phyloP scores from a whole-genome alignment of 2,888 invertebrate genomes.

The Caenorhabditis sinica region DNA sequence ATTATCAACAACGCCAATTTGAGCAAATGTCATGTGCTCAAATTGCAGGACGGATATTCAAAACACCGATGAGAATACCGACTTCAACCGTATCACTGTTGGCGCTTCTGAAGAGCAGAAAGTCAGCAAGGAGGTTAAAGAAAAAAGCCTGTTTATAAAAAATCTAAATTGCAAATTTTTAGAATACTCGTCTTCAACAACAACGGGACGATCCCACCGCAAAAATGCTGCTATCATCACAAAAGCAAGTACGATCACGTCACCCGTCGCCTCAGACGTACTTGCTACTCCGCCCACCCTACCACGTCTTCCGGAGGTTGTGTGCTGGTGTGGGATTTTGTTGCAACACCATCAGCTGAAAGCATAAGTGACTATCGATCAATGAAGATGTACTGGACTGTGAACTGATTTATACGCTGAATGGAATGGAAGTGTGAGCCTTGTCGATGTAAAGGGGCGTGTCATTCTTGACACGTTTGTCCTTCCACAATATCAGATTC shows the following conservation, averaged over 20 bases:
- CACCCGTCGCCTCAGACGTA: neutral
- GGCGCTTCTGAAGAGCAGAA: no score
- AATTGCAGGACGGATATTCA: no score
- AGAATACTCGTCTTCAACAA: no score
- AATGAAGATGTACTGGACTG: slow-evolving; percentile 65
- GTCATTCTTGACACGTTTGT: slow-evolving; percentile 36
- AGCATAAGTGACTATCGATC: slow-evolving; percentile 74
- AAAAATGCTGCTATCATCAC: slow-evolving; percentile 10
- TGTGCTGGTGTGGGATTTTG: slow-evolving; percentile 86
- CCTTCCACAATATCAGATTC: slow-evolving; percentile 10
- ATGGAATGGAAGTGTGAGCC: slow-evolving; percentile 44
- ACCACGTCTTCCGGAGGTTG: slow-evolving; percentile 87
- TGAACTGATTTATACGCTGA: slow-evolving; percentile 44
- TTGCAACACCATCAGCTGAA: slow-evolving; percentile 70
- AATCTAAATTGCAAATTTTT: no score
- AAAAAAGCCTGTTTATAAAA: no score
- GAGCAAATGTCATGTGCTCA: no score
- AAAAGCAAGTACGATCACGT: neutral
- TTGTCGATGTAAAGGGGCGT: slow-evolving; percentile 42
- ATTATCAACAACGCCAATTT: no score
- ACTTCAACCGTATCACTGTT: no score
- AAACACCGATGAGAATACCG: no score
- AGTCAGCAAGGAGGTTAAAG: no score
- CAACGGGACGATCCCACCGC: neutral
- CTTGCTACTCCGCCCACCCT: slow-evolving; percentile 10